phyloP scores from a whole-genome alignment of 1,140 invertebrate species.

The Myzus persicae region DNA sequence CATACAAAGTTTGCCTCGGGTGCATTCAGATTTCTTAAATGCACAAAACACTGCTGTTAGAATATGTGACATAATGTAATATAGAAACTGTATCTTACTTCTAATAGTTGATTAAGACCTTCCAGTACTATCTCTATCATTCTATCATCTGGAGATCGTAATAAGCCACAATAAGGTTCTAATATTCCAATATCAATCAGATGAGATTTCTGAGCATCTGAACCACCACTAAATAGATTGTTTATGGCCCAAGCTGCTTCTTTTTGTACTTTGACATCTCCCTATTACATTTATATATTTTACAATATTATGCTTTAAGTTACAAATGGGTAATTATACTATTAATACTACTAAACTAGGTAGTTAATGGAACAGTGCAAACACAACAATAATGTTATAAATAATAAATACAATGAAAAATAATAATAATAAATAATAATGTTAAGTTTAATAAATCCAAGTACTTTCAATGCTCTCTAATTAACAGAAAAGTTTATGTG shows the following conservation, averaged over 20 bases:
- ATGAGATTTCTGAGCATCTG: slow-evolving; percentile 72
- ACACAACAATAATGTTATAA: too few relatives aligned
- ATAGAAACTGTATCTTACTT: slow-evolving; percentile 61
- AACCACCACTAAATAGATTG: slow-evolving; percentile 81
- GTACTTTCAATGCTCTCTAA: too few relatives aligned
- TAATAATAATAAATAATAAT: too few relatives aligned
- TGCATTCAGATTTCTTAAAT: slow-evolving; percentile 66
- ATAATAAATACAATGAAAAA: too few relatives aligned
- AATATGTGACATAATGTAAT: background rate
- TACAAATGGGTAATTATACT: too few relatives aligned
- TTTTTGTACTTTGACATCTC: slow-evolving; percentile 80
- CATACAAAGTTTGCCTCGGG: slow-evolving; percentile 67
- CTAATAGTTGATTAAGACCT: slow-evolving; percentile 72
- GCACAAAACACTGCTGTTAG: slow-evolving; percentile 50
- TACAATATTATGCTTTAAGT: too few relatives aligned
- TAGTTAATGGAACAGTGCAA: too few relatives aligned
- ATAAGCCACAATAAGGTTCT: slow-evolving; percentile 67
- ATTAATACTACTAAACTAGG: too few relatives aligned
- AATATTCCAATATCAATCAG: slow-evolving; percentile 71
- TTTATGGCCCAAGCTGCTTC: slow-evolving; percentile 85
- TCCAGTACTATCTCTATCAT: slow-evolving; percentile 72
- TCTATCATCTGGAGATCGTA: slow-evolving; percentile 69
- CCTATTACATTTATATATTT: slow-evolving; percentile 66
- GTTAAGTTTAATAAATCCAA: too few relatives aligned
- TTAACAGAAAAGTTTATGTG: too few relatives aligned